Evolutionary conservation across 2,888 invertebrate genomes (phyloP).

Genomic region (Rotaria sp.): DNA sequence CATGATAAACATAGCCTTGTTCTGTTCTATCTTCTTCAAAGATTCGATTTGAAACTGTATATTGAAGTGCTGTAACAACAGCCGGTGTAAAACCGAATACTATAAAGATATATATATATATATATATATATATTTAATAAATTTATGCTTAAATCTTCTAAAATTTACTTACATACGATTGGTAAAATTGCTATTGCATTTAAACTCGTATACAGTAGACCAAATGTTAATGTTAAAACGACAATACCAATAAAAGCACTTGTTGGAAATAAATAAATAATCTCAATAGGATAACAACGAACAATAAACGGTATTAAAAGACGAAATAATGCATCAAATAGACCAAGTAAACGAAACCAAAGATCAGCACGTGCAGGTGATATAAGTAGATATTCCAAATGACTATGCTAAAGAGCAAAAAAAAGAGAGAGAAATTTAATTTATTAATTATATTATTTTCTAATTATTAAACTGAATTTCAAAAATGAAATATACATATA

Average conservation of each 20-base stretch:
- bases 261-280: constrained; percentile 25
- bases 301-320: background rate
- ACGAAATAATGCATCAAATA: constrained; percentile 28
- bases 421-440: too few species aligned
- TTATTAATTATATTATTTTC: too few species aligned
- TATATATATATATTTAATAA: too few species aligned
- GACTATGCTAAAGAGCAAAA: background rate
- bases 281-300: background rate
- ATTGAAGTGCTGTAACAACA: background rate
- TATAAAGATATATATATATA: background rate
- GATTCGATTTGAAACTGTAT: constrained; percentile 5
- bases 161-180: background rate
- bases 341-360: constrained; percentile 30
- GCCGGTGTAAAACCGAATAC: constrained; percentile 20
- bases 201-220: background rate
- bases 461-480: too few species aligned
- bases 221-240: background rate
- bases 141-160: background rate
- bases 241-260: background rate
- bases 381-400: background rate
- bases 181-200: background rate
- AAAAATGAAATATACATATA: too few species aligned
- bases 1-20: constrained; percentile 6
- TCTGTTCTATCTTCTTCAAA: background rate
- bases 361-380: background rate